phyloP scores from a whole-genome alignment of 2,888 invertebrate species.

The Bhutanitis thaidina region DNA sequence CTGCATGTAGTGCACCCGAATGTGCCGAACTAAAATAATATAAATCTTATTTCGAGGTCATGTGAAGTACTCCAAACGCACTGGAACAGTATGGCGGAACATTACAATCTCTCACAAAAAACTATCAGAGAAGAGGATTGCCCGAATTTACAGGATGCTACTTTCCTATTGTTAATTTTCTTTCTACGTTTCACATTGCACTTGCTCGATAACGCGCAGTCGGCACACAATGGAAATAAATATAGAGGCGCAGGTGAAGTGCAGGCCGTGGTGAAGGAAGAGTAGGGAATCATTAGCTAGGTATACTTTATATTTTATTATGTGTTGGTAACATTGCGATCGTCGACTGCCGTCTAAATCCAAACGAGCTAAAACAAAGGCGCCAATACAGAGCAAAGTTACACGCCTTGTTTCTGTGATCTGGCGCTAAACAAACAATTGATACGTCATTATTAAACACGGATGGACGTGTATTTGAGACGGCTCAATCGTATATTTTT shows the following conservation, averaged over 20 bases:
- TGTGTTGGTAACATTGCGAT: neutral
- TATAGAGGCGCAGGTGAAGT: conserved; percentile 65
- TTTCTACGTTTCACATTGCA: conserved; percentile 32
- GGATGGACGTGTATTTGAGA: conserved; percentile 8
- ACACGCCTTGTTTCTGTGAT: too few relatives aligned
- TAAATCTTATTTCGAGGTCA: too few relatives aligned
- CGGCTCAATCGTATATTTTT: conserved; percentile 20
- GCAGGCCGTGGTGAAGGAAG: conserved; percentile 48
- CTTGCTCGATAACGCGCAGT: conserved; percentile 44
- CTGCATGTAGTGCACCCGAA: too few relatives aligned
- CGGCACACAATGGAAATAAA: conserved; percentile 70
- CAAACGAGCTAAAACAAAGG: neutral
- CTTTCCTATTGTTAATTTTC: conserved; percentile 1
- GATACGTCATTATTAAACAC: neutral
- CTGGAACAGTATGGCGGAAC: too few relatives aligned
- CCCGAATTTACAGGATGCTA: too few relatives aligned
- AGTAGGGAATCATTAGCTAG: conserved; percentile 32
- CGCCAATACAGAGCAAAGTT: neutral
- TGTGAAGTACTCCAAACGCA: too few relatives aligned
- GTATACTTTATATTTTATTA: conserved; percentile 17
- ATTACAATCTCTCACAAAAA: too few relatives aligned
- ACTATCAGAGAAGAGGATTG: too few relatives aligned
- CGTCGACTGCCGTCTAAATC: neutral
- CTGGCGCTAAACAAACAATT: conserved; percentile 10
- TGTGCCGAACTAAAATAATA: too few relatives aligned